phyloP scores from a whole-genome alignment of 2,113 vertebrate genomes.

The Neolamprologus variostigma region DNA sequence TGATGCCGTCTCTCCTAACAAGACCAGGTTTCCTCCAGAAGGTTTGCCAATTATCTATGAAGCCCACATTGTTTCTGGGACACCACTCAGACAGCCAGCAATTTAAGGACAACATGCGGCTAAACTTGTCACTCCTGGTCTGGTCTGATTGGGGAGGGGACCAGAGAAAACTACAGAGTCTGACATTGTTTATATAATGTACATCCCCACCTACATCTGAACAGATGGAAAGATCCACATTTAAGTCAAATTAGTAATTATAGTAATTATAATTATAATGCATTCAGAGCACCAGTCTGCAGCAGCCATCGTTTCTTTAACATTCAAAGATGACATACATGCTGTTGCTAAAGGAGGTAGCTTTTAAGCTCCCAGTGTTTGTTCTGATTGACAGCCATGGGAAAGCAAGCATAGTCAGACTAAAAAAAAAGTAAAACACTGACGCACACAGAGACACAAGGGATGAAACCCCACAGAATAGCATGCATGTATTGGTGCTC shows the following conservation, averaged over 20 bases:
- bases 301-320: not conserved
- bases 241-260: not conserved
- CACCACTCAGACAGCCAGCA: not conserved
- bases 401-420: slow-evolving; percentile 2
- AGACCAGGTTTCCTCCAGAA: not conserved
- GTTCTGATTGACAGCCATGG: slow-evolving; percentile 21
- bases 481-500: not conserved
- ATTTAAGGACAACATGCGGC: not conserved
- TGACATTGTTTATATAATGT: not conserved
- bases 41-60: not conserved
- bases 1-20: not conserved
- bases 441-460: not conserved
- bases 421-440: not conserved
- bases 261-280: not conserved
- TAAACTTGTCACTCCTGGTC: not conserved
- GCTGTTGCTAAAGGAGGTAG: not conserved
- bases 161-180: not conserved
- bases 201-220: not conserved
- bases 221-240: not conserved
- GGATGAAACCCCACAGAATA: not conserved
- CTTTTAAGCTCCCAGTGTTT: not conserved
- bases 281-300: not conserved
- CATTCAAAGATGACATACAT: not conserved
- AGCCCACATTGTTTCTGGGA: not conserved
- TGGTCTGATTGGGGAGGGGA: not conserved